A percentile compares a stretch with the other conserved stretches of the same genome.
Conservation (phyloP, 2,797 vertebrate species). For the Silurus lanzhouensis region DNA sequence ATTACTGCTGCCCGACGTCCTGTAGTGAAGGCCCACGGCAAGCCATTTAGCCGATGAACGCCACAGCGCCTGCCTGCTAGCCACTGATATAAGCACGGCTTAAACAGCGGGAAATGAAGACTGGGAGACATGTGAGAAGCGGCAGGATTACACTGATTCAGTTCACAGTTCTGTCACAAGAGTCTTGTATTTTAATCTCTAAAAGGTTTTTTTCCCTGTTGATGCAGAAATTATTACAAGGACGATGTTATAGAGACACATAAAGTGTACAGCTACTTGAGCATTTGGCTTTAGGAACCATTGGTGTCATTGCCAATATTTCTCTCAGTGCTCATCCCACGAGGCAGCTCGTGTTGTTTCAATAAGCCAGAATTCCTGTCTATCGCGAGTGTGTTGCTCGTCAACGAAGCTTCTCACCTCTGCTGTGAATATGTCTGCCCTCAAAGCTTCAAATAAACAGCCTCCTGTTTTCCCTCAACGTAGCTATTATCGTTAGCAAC, state of each 20-base stretch:
- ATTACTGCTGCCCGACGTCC: slow-evolving; percentile 58
- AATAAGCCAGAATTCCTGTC: slow-evolving; percentile 17
- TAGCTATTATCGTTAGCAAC: slow-evolving; percentile 58
- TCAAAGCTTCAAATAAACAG: not conserved
- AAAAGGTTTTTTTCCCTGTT: not conserved
- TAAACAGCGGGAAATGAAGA: not conserved
- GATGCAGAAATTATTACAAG: not conserved
- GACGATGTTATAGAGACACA: too few relatives aligned
- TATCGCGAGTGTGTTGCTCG: slow-evolving; percentile 1
- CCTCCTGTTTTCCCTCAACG: not conserved
- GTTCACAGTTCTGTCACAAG: not conserved
- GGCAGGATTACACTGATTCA: not conserved
- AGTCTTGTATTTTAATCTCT: not conserved
- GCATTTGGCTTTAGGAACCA: not conserved
- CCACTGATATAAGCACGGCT: slow-evolving; percentile 17
- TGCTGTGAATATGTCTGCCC: not conserved
- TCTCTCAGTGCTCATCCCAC: not conserved
- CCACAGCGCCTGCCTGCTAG: slow-evolving; percentile 33
- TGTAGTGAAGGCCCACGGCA: slow-evolving; percentile 64
- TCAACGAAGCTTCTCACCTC: slow-evolving; percentile 27
- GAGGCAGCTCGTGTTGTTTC: not conserved
- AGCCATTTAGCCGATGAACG: slow-evolving; percentile 33
- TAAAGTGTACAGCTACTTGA: not conserved
- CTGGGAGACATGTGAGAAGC: not conserved
- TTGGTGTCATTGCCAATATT: slow-evolving; percentile 1